phyloP scores from a whole-genome alignment of 2,888 invertebrate genomes.

The Lasius platythorax region DNA sequence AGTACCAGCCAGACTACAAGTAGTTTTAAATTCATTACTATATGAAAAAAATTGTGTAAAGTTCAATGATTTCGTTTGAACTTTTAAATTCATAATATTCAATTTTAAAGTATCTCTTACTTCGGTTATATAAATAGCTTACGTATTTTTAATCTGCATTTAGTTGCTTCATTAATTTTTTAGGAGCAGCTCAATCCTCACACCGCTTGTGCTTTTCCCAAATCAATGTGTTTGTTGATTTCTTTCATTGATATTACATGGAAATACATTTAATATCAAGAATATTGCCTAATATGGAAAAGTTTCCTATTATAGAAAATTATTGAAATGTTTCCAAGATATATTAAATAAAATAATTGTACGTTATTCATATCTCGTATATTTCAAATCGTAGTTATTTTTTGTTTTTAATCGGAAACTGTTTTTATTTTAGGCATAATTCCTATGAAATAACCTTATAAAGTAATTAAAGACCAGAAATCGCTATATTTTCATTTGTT shows the following conservation, averaged over 20 bases:
- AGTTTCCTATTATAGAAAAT: not conserved
- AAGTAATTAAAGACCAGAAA: conserved; percentile 12
- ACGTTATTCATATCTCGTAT: not conserved
- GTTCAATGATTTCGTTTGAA: conserved; percentile 4
- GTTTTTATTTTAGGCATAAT: not conserved
- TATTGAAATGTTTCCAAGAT: not conserved
- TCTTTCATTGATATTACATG: not conserved
- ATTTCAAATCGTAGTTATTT: not conserved
- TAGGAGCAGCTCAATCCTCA: not conserved
- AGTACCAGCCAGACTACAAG: not conserved
- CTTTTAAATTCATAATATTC: conserved; percentile 37
- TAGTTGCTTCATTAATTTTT: conserved; percentile 4
- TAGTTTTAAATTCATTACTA: conserved; percentile 7
- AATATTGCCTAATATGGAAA: conserved; percentile 10
- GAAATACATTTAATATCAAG: conserved; percentile 11
- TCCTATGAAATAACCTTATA: conserved; percentile 9
- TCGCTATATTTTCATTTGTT: not conserved
- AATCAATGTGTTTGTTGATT: not conserved
- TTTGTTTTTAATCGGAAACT: conserved; percentile 3
- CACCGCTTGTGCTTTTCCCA: not conserved
- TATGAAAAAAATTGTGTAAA: conserved; percentile 21
- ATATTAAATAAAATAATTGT: conserved; percentile 46
- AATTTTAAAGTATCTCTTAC: conserved; percentile 44
- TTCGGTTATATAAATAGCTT: conserved; percentile 42
- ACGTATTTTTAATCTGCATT: conserved; percentile 14